Percentiles rank a stretch among this genome's conserved stretches.
phyloP scores from a whole-genome alignment of 2,113 vertebrate species.

The Grammomys surdaster region DNA sequence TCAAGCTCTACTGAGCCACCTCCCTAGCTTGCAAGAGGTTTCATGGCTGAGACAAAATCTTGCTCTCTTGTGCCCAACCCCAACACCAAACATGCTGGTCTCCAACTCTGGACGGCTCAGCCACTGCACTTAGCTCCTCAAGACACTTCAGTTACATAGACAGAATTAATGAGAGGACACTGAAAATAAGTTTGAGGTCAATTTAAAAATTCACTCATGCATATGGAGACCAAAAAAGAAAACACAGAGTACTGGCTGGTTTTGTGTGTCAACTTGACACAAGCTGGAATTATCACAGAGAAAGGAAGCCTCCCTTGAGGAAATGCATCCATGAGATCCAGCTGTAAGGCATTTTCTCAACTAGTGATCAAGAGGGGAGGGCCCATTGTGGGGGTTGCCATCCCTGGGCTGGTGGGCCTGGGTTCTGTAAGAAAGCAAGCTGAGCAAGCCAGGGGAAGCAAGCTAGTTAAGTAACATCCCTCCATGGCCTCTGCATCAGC shows the following conservation, averaged over 20 bases:
- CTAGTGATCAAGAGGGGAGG: no score
- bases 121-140: not conserved
- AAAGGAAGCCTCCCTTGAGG: no score
- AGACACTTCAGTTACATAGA: not conserved
- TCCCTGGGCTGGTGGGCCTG: no score
- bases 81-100: not conserved
- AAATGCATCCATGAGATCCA: no score
- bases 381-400: no score
- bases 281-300: no score
- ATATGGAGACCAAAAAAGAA: not conserved
- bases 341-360: no score
- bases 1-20: not conserved
- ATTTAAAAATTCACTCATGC: slow-evolving; percentile 25
- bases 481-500: no score
- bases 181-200: not conserved
- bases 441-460: no score
- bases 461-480: no score
- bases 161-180: not conserved
- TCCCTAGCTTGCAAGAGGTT: not conserved
- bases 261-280: no score
- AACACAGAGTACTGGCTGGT: not conserved
- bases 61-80: not conserved
- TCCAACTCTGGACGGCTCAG: not conserved
- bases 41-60: not conserved
- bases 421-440: no score